A percentile compares a stretch with the other conserved stretches of the same genome.
Conservation (phyloP, 2,888 invertebrate species). For the Cabera pusaria region DNA sequence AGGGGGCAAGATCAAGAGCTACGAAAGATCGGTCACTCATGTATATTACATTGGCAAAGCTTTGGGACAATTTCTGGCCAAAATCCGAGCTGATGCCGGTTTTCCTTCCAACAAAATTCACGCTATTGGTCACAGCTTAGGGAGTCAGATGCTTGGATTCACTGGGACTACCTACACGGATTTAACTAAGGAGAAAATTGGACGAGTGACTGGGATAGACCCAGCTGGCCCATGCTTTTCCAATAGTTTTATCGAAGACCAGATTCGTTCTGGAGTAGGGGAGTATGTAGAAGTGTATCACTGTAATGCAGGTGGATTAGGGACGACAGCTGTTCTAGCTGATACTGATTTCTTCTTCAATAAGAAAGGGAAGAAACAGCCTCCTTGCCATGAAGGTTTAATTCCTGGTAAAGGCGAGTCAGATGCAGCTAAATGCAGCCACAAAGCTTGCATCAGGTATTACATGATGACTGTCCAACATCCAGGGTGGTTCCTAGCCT, state of each 20-base stretch:
- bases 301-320: conserved; percentile 82
- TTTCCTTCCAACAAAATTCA: conserved; percentile 64
- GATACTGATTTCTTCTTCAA: conserved; percentile 84
- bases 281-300: conserved; percentile 84
- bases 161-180: conserved; percentile 55
- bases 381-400: conserved; percentile 68
- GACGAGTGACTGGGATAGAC: conserved; percentile 67
- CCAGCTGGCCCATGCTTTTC: conserved; percentile 77
- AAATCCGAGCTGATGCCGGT: conserved; percentile 47
- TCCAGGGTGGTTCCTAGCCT: conserved; percentile 59
- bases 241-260: conserved; percentile 62
- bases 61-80: conserved; percentile 58
- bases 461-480: conserved; percentile 60
- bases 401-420: conserved; percentile 64
- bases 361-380: conserved; percentile 81
- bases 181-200: conserved; percentile 57
- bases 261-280: conserved; percentile 80
- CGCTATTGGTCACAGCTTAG: conserved; percentile 69
- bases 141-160: conserved; percentile 66
- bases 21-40: conserved; percentile 64
- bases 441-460: conserved; percentile 66
- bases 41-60: conserved; percentile 61
- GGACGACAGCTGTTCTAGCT: conserved; percentile 75
- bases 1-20: conserved; percentile 61
- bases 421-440: conserved; percentile 68